phyloP scores from a whole-genome alignment of 2,888 invertebrate species.

The Nasonia oneida region DNA sequence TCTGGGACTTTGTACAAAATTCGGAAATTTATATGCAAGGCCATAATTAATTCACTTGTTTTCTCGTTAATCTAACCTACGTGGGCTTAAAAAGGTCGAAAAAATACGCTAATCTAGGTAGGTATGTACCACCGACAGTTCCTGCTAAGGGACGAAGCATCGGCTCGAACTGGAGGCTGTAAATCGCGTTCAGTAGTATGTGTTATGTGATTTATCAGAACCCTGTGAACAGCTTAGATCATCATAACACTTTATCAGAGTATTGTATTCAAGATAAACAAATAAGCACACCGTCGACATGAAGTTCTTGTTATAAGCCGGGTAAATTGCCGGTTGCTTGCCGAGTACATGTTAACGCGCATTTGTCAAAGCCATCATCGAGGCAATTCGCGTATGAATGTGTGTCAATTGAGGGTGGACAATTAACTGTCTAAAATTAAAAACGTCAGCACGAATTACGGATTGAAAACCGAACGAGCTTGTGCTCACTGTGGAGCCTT shows the following conservation, averaged over 20 bases:
- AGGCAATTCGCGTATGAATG: not conserved
- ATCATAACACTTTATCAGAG: not conserved
- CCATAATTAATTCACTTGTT: not conserved
- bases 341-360: not conserved
- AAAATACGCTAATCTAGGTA: too few relatives aligned
- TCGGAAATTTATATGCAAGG: not conserved
- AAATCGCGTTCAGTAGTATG: not conserved
- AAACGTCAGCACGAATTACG: not conserved
- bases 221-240: not conserved
- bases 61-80: not conserved
- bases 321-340: not conserved
- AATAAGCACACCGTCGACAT: not conserved
- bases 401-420: not conserved
- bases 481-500: too few relatives aligned
- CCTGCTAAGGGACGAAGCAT: too few relatives aligned
- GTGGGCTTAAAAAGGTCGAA: not conserved
- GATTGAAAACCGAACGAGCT: not conserved
- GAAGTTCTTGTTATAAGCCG: not conserved
- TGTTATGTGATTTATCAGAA: slow-evolving; percentile 15
- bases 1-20: not conserved
- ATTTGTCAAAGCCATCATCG: not conserved
- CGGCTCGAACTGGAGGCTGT: too few relatives aligned
- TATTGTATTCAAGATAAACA: not conserved
- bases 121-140: too few relatives aligned
- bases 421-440: slow-evolving; percentile 12